phyloP scores from a whole-genome alignment of 2,888 invertebrate species.

The Zeuzera pyrina region DNA sequence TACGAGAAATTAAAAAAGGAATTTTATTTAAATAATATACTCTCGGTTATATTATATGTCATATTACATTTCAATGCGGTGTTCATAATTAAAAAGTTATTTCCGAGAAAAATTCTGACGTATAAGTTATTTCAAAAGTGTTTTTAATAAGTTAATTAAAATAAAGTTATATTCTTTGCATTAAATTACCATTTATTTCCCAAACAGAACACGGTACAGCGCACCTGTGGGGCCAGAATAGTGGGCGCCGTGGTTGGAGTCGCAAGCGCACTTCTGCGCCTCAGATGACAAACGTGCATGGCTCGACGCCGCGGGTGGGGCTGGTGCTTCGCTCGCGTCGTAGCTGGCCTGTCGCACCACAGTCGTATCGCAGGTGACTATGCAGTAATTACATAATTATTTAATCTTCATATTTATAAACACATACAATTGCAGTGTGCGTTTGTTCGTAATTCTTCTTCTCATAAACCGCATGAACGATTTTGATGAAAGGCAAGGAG shows the following conservation, averaged over 20 bases:
- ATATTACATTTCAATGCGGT: neutral
- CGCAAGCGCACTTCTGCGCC: slow-evolving; percentile 81
- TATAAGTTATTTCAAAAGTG: neutral
- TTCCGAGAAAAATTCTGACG: neutral
- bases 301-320: slow-evolving; percentile 67
- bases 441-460: no score
- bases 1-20: no score
- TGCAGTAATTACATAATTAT: no score
- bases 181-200: neutral
- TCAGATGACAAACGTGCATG: slow-evolving; percentile 74
- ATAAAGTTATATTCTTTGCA: neutral
- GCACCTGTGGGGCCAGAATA: slow-evolving; percentile 77
- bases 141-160: neutral
- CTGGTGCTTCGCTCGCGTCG: slow-evolving; percentile 79
- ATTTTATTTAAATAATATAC: no score
- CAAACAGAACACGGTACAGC: slow-evolving; percentile 51
- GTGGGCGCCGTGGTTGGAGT: slow-evolving; percentile 65
- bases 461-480: no score
- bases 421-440: no score
- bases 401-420: no score
- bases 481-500: no score
- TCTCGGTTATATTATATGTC: neutral
- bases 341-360: slow-evolving; percentile 84
- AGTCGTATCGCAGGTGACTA: slow-evolving; percentile 76
- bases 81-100: neutral